phyloP scores from a whole-genome alignment of 1,140 invertebrate genomes.

The Heliothis subflexa region DNA sequence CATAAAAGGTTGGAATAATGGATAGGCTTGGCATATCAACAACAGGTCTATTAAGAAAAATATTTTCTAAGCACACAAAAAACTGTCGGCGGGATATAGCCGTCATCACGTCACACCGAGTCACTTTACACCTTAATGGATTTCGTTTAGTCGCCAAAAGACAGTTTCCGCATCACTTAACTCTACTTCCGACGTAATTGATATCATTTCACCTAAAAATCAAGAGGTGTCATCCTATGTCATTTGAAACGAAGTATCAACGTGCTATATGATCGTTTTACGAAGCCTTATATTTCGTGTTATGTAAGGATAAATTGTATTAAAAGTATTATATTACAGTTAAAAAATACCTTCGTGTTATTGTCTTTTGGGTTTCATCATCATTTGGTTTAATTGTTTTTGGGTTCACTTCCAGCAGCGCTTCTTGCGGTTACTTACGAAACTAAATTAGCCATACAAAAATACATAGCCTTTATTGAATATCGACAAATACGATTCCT shows the following conservation, averaged over 20 bases:
- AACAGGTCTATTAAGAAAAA: conserved; percentile 20
- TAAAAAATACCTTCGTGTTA: background rate
- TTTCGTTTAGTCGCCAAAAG: conserved; percentile 68
- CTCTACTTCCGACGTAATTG: conserved; percentile 77
- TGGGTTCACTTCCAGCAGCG: too few relatives aligned
- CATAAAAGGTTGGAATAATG: too few relatives aligned
- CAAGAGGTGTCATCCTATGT: conserved; percentile 63
- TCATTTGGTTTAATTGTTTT: too few relatives aligned
- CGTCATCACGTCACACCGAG: conserved; percentile 66
- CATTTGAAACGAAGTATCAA: conserved; percentile 56
- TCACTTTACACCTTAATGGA: conserved; percentile 77
- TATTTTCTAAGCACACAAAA: conserved; percentile 26
- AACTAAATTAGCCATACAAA: too few relatives aligned
- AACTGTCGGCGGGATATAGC: conserved; percentile 44
- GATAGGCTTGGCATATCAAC: background rate
- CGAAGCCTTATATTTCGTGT: conserved; percentile 60
- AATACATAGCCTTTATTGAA: too few relatives aligned
- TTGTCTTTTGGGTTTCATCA: background rate
- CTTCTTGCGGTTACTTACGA: too few relatives aligned
- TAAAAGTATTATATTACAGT: conserved; percentile 14
- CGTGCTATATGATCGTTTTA: conserved; percentile 51
- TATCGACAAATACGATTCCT: too few relatives aligned
- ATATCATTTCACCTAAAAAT: conserved; percentile 77
- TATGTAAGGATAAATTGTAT: conserved; percentile 38
- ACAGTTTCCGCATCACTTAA: conserved; percentile 78